Evolutionary conservation across 2,888 invertebrate species (phyloP).

Genomic region (Xestia c-nigrum): DNA sequence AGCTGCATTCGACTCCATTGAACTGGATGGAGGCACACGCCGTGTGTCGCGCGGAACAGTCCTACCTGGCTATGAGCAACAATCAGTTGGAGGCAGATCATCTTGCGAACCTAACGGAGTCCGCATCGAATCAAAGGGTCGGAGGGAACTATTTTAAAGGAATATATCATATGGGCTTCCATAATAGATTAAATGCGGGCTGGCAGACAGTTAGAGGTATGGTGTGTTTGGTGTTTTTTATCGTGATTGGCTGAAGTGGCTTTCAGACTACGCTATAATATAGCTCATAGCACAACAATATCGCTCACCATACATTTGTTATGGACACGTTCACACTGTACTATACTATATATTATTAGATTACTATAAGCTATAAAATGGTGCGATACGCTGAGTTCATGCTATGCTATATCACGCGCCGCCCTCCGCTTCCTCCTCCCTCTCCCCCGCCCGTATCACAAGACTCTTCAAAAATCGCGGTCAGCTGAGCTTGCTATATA

Average conservation of each 20-base stretch:
- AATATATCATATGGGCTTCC: conserved; percentile 70
- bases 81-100: background rate
- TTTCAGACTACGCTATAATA: too few species aligned
- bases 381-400: too few species aligned
- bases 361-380: too few species aligned
- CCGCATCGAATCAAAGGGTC: background rate
- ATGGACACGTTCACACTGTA: too few species aligned
- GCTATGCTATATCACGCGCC: too few species aligned
- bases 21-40: conserved; percentile 78
- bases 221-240: background rate
- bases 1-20: background rate
- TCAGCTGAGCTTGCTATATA: too few species aligned
- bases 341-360: too few species aligned
- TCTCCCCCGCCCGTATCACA: too few species aligned
- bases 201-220: conserved; percentile 61
- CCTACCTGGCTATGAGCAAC: conserved; percentile 69
- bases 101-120: background rate
- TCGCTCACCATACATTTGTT: too few species aligned
- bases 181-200: conserved; percentile 62
- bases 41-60: conserved; percentile 76
- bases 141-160: conserved; percentile 28
- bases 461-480: too few species aligned
- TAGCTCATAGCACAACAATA: too few species aligned
- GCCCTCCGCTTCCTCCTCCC: too few species aligned
- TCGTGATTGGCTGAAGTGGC: background rate